Evolutionary conservation across 2,113 vertebrate species (phyloP), one percentile per base, ranked within the genome.

Genomic region (Cyprinodon tularosa): DNA sequence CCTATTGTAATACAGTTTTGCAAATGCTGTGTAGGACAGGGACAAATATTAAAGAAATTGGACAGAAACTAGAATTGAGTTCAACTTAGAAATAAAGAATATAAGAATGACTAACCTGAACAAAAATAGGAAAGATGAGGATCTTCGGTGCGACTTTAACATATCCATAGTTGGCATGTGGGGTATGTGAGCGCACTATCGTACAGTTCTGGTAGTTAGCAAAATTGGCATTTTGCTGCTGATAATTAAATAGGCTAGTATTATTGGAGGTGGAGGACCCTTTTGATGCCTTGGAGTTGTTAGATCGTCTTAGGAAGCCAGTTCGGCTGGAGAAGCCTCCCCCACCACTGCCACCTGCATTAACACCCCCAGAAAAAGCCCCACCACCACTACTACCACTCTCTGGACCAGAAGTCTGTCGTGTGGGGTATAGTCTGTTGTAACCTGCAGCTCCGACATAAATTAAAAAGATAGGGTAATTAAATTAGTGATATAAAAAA

Each of bases 91-190:
- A 42, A n/a, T 22, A 39, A 40, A 62, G 42, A 14, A 11, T 14
- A 66, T 12, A 40, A 44, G 12, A 62, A 1, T 12, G 13, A 10
- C 74, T 63, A 67, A 97, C 97, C 96, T 98, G 97, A 50, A 98
- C 97, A 13, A 97, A 98, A 76, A 98, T 93, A 0, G 97, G 97
- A 89, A 98, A 98, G 72, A 98, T 97, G 64, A 98, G 94, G 78
- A 97, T 95, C 62, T 97, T 98, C 77, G 97, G 96, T 1, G 96
- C 95, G 90, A 96, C 93, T 1, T 96, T 96, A 68, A 97, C 95
- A 0, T 97, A 98, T 15, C 96, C 96, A 0, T 97, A 97, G 88
- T 95, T 97, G 68, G 90, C 94, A 15, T 96, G 96, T 0, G 96
- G 93, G 20, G 93, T 66, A 39, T 96, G 96, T 0, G 96, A 95